Evolutionary conservation across 2,888 invertebrate species (phyloP), one percentile per base, ranked within the genome.

Genomic region (Pammene fasciana): DNA sequence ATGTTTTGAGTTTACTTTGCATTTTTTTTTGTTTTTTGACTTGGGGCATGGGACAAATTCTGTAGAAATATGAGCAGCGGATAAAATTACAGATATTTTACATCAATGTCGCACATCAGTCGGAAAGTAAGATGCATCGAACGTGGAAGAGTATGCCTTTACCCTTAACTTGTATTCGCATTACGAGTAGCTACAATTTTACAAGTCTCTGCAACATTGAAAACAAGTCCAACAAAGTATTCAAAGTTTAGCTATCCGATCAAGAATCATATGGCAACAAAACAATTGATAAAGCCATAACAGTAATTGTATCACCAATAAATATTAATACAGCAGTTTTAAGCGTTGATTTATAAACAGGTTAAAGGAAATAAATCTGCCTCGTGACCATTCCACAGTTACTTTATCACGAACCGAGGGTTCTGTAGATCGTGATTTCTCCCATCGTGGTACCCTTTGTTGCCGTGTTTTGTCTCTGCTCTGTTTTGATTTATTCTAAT

Each of bases 361-460:
- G 67, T 68, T 68, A 65, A 56, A 52, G 68, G 67, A 72, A 73
- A 73, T 73, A 73, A 72, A 73, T 73, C 71, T 62, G 59, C 55
- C 65, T 71, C 73, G 73, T 73, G 73, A 73, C 72, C 72, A 65
- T 67, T 65, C 70, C 61, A 65, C 72, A 70, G 73, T 72, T 73
- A 71, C 41, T 70, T 68, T 72, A 73, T 73, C 73, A 73, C 72
- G 73, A 73, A 70, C 61, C 57, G 16, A 65, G 71, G 72, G 68
- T 71, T 59, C 66, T 34, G 48, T 66, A 54, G 68, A 68, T 73
- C 73, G 73, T 73, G 73, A 72, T 73, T 67, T 59, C 70, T 67
- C 61, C 71, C 72, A 64, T 68, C 72, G 68, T 71, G 70, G 72
- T 57, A 68, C 62, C 65, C 60, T 61, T 67, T 72, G 67, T 72